Conservation (phyloP, 2,797 vertebrate species). For the Takifugu rubripes region DNA sequence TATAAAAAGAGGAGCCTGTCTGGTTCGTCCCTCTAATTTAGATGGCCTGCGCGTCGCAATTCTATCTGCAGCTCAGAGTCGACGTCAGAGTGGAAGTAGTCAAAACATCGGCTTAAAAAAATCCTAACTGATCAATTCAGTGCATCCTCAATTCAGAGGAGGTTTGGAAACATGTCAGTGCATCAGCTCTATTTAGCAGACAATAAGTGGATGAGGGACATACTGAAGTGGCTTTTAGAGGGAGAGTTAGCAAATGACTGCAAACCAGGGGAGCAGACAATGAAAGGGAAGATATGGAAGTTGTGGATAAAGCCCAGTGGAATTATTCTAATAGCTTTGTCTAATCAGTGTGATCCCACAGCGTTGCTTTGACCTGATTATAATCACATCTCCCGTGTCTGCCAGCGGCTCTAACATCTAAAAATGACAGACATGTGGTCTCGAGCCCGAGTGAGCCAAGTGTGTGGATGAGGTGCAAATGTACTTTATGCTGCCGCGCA, state of each 20-base stretch:
- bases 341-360: constrained; percentile 61
- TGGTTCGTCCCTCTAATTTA: not conserved
- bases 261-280: constrained; percentile 14
- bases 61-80: not conserved
- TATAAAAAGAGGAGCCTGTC: not conserved
- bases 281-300: constrained; percentile 32
- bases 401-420: constrained; percentile 22
- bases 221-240: constrained; percentile 9
- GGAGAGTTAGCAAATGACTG: constrained; percentile 26
- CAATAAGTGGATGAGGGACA: constrained; percentile 5
- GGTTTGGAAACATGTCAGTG: constrained; percentile 8
- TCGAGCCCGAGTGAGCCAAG: constrained; percentile 3
- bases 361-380: constrained; percentile 64
- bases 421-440: constrained; percentile 19
- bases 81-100: not conserved
- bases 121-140: not conserved
- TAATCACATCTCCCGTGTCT: constrained; percentile 47
- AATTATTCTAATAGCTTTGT: constrained; percentile 52
- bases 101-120: not conserved
- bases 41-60: not conserved
- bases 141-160: not conserved
- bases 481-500: not conserved
- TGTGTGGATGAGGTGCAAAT: constrained; percentile 5
- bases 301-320: constrained; percentile 38
- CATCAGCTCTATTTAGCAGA: constrained; percentile 26